These are phyloP conservation scores for Mystacornis crossleyi DNA, from an alignment of 2,113 vertebrate genomes.

Conservation along the genomic window DNA sequence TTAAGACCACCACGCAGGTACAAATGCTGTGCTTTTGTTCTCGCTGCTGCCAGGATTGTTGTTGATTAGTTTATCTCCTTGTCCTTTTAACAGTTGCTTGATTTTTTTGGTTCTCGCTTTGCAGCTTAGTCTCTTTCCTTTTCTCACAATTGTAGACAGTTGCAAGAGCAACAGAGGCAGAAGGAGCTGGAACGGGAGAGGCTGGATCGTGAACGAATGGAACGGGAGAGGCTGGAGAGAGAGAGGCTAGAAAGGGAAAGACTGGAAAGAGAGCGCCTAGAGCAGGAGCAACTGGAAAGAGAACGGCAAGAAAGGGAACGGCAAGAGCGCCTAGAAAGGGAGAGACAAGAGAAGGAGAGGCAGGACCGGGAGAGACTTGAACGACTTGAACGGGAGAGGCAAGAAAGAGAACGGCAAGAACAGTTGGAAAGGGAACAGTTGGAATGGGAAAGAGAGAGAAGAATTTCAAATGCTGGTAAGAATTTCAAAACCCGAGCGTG, in stretches of 20 bases:
- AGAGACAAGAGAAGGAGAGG: slow-evolving; percentile 75
- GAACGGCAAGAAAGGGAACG: slow-evolving; percentile 75
- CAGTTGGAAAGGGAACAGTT: slow-evolving; percentile 77
- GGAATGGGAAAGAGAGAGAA: slow-evolving; percentile 92
- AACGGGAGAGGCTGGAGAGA: slow-evolving; percentile 80
- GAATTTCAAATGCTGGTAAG: slow-evolving; percentile 90
- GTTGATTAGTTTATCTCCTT: not conserved
- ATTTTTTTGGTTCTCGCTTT: not conserved
- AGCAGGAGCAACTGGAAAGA: slow-evolving; percentile 82
- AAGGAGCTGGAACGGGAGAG: slow-evolving; percentile 86
- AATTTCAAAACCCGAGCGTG: not conserved
- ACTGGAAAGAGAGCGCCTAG: slow-evolving; percentile 79
- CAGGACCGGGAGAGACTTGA: slow-evolving; percentile 74
- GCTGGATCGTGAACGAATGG: slow-evolving; percentile 79
- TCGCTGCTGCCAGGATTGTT: not conserved
- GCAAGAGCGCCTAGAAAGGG: slow-evolving; percentile 79
- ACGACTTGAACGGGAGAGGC: slow-evolving; percentile 72
- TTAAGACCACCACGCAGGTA: not conserved
- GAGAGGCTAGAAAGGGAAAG: slow-evolving; percentile 81
- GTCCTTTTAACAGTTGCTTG: not conserved
- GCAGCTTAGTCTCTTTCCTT: slow-evolving; percentile 8
- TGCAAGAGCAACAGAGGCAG: slow-evolving; percentile 93
- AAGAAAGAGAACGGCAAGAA: slow-evolving; percentile 78
- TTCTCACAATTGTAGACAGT: slow-evolving; percentile 78
- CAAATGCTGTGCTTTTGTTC: not conserved